Evolutionary conservation across 2,888 invertebrate genomes (phyloP).

Genomic region (Eristalis tenax): DNA sequence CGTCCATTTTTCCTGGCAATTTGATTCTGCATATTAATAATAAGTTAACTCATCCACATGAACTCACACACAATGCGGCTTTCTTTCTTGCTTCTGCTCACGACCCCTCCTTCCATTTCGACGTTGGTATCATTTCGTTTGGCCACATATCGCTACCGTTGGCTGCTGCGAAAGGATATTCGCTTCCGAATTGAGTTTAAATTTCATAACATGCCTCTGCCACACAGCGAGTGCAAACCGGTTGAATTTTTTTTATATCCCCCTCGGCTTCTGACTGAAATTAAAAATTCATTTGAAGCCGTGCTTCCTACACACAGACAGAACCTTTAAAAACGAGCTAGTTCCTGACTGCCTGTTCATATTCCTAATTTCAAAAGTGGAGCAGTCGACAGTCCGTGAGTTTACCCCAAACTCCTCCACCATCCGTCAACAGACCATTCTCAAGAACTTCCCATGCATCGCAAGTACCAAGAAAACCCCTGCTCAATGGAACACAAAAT

Average conservation of each 20-base stretch:
- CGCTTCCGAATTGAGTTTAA: constrained; percentile 34
- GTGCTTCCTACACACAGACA: background rate
- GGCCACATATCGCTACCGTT: constrained; percentile 5
- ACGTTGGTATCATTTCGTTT: constrained; percentile 19
- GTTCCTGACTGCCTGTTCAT: background rate
- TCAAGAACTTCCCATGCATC: too few relatives aligned
- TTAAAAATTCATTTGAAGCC: constrained; percentile 24
- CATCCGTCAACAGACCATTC: too few relatives aligned
- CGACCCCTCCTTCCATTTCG: background rate
- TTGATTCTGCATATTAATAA: constrained; percentile 65
- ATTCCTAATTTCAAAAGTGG: too few relatives aligned
- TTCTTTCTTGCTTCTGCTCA: background rate
- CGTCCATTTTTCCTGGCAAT: constrained; percentile 54
- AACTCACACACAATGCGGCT: constrained; percentile 22
- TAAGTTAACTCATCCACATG: constrained; percentile 63
- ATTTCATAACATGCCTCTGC: constrained; percentile 16
- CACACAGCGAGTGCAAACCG: background rate
- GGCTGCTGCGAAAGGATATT: constrained; percentile 25
- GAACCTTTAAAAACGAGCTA: background rate
- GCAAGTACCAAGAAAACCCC: too few relatives aligned
- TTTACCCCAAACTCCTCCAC: too few relatives aligned
- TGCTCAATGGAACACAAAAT: background rate
- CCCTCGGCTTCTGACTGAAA: constrained; percentile 4
- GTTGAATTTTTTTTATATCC: background rate
- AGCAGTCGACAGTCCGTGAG: too few relatives aligned